Evolutionary conservation across 1,140 invertebrate genomes (phyloP), one percentile per base, ranked within the genome.

Genomic region (Sycophaga agraensis): DNA sequence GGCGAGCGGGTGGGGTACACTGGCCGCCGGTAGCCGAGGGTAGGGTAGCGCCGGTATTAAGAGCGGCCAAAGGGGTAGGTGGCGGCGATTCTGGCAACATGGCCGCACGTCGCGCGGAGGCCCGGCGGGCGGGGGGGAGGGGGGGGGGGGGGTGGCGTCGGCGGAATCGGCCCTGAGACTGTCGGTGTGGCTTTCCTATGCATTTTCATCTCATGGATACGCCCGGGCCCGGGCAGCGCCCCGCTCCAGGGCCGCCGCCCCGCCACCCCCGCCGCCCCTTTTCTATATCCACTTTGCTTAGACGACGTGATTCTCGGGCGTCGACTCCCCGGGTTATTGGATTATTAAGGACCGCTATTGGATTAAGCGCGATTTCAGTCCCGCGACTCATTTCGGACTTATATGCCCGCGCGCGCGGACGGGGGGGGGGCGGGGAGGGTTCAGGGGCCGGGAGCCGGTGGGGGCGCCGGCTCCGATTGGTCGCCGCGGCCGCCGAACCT

Each of bases 21-120:
- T 11, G 28, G 28, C 5, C 28, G 28, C 11, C 5, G n/a, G 24
- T 31, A 24, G 31, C 34, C 35, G 48, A n/a, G 46, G 26, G 37
- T 50, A 22, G 48, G 39, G 39, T 60, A 24, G 34, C 39, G 34
- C 34, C 26, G 59, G 73, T 77, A 79, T 80, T 78, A 79, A 79
- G 73, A 78, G 76, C 37, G 66, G 73, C 71, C 74, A 75, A 11
- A 77, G 73, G 70, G 73, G 66, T 68, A 67, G 70, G 68, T 67
- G 69, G 74, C 73, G 73, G 78, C 76, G 74, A 79, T 77, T 80
- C 77, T 77, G 76, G 74, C 77, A 79, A 79, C 79, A 81, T 79
- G 79, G 77, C 77, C 74, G 76, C 76, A 72, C 68, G 68, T 31
- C 28, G 28, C 28, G 57, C 59, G 56, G 61, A 56, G 55, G 63